Evolutionary conservation across 2,888 invertebrate species (phyloP), one percentile per base, ranked within the genome.

Genomic region (Dryobotodes eremita): DNA sequence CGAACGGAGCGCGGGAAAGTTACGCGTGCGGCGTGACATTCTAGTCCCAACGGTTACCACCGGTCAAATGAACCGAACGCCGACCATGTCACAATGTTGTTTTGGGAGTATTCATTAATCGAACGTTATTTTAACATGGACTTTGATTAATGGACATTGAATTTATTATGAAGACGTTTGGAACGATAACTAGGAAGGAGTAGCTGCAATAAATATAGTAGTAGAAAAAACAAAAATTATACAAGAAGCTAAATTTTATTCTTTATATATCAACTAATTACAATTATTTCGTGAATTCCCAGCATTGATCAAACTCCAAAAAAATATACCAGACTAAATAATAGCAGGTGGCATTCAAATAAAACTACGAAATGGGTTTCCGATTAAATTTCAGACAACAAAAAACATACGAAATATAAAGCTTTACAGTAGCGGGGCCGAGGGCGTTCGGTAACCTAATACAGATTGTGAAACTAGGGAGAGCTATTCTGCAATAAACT

Each of bases 401-500:
- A 89, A 92, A 92, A 92, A 92, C 89, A 92, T 86, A 89, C 83
- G 86, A 91, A 91, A 90, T 88, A 91, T 78, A 83, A 85, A 83
- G 91, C 86, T 89, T 81, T 87, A 90, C 90, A 91, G 91, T 90
- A 91, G 92, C 92, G 88, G 86, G 87, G 91, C 94, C 91, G 80
- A 79, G 82, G 89, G 92, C 91, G 84, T 85, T 90, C 88, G 86
- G 92, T 93, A 93, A 93, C 92, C 90, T 91, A 93, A 94, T 92
- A 93, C 92, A 86, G 87, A 88, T 91, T 89, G 91, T 85, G 75
- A 84, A 89, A 87, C 83, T 86, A 85, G 86, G 85, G 79, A 83
- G 82, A 81, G 82, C 77, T 87, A 82, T 91, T 90, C 86, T 84
- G 86, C 89, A 89, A 91, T 90, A 92, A 91, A 93, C 86, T 93